A percentile compares a stretch with the other conserved stretches of the same genome.
These are phyloP conservation scores for Eclectus roratus DNA, from an alignment of 2,113 vertebrate species.

Conservation along the genomic window DNA sequence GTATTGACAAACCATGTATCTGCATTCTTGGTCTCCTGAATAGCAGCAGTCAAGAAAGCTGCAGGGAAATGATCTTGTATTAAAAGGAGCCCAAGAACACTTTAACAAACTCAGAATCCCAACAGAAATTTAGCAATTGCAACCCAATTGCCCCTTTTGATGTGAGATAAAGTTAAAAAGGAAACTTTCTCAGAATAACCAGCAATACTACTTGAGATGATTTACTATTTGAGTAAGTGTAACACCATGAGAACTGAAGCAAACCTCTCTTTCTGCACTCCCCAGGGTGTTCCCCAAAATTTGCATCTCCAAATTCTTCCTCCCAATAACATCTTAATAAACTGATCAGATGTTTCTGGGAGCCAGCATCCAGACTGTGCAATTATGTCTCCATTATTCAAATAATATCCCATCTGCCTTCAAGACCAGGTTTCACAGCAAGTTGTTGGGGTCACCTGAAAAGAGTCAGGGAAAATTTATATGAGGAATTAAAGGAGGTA, in stretches of 20 bases:
- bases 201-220: background rate
- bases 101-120: background rate
- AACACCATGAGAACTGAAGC: background rate
- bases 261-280: background rate
- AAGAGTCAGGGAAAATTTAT: background rate
- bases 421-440: background rate
- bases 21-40: background rate
- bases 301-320: background rate
- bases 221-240: background rate
- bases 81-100: background rate
- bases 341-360: background rate
- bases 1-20: background rate
- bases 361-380: background rate
- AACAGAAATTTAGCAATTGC: background rate
- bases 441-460: slow-evolving; percentile 16
- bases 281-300: background rate
- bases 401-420: slow-evolving; percentile 27
- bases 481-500: background rate
- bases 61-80: background rate
- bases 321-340: slow-evolving; percentile 13
- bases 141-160: background rate
- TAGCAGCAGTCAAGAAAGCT: background rate
- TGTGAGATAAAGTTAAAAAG: background rate
- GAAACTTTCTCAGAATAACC: background rate
- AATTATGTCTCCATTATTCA: slow-evolving; percentile 28